Base-by-base conservation (phyloP, 2,113 vertebrate species). In the Uria aalge region DNA sequence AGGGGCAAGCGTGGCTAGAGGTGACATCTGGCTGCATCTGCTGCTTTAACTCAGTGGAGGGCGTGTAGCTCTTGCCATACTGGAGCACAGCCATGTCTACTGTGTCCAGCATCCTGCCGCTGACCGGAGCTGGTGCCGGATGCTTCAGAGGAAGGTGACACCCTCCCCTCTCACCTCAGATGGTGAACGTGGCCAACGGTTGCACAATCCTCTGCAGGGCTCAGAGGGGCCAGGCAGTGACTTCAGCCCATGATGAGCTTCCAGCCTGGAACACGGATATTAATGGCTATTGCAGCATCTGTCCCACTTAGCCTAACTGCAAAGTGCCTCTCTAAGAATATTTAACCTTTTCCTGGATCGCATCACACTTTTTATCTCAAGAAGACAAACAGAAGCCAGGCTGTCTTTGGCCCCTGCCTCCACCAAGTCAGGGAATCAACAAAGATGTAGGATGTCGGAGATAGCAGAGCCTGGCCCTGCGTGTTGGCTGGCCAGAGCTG, bases 101-200 rank as follows among this genome's bases (percentile, higher is more conserved):
- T 1, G 7, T 2, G 2, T 69, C 52, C 76, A 77, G 92, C 79
- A 94, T 96, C 96, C 97, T 95, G 94, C 86, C 1, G 9, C 62
- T n/a, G 81, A 74, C 78, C 1, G 9, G 60, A 43, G 43, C 3
- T 26, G 62, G 45, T 63, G 91, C 89, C 72, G 30, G 97, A 97
- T 91, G 94, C 85, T 90, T 20, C 38, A 30, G 71, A 95, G 96
- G 97, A 97, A 98, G 94, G 85, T 94, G 87, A 97, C 92, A 3
- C 95, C 95, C 87, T 96, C 78, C 55, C 89, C 96, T 93, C 83
- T 85, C 88, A 87, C 89, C 91, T 95, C 74, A 11, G 56, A 18
- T 43, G 52, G 66, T 82, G 89, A 76, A 38, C 15, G 7, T 7
- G 19, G 38, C 47, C 13, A 3, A 38, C 22, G 68, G 81, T 55